phyloP scores from a whole-genome alignment of 2,113 vertebrate genomes.

The Hippocampus comes region DNA sequence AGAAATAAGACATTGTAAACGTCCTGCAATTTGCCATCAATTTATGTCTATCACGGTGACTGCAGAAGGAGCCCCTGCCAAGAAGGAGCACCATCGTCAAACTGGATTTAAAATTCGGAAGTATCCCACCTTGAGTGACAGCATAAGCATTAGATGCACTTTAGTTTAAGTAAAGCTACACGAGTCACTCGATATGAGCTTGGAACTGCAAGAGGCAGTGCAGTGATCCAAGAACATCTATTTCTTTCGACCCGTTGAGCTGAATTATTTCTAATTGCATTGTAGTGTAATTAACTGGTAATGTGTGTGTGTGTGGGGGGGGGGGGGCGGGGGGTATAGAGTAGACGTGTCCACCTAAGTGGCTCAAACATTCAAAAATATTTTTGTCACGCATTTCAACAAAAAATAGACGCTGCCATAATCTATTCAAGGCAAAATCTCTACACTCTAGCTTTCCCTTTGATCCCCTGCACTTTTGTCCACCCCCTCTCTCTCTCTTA shows the following conservation, averaged over 20 bases:
- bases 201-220: not conserved
- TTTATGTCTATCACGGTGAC: not conserved
- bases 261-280: constrained; percentile 53
- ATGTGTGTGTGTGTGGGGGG: no score
- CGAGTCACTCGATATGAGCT: not conserved
- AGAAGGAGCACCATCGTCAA: not conserved
- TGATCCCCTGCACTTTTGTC: constrained; percentile 18
- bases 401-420: constrained; percentile 21
- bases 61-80: not conserved
- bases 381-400: constrained; percentile 30
- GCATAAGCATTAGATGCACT: not conserved
- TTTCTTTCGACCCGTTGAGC: constrained; percentile 42
- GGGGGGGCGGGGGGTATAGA: not conserved
- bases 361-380: constrained; percentile 30
- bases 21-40: no score
- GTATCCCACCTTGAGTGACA: not conserved
- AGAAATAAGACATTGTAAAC: not conserved
- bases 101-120: not conserved
- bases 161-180: not conserved
- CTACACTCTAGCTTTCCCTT: constrained; percentile 19
- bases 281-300: constrained; percentile 49
- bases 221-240: constrained; percentile 37
- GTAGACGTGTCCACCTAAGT: constrained; percentile 37
- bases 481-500: constrained; percentile 10
- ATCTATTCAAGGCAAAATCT: constrained; percentile 35